Percentiles rank a stretch among this genome's conserved stretches.
phyloP scores from a whole-genome alignment of 2,797 vertebrate species.

The Manis pentadactyla region DNA sequence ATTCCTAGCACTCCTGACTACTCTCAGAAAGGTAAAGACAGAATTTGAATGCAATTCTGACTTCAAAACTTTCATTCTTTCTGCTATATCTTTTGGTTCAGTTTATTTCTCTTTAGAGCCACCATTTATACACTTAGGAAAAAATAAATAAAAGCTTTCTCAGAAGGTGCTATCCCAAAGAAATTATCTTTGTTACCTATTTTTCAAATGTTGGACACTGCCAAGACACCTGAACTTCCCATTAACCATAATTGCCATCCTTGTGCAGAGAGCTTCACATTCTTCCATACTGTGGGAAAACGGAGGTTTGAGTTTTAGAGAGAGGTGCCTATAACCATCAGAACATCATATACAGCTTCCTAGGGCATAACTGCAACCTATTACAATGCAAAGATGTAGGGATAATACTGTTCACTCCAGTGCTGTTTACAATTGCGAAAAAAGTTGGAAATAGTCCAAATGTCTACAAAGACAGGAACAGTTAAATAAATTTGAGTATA shows the following conservation, averaged over 20 bases:
- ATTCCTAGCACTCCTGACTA: not conserved
- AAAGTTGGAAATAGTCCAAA: not conserved
- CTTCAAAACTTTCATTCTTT: not conserved
- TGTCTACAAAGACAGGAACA: not conserved
- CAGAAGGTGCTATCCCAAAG: not conserved
- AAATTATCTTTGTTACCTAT: conserved; percentile 88
- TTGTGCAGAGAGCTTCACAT: conserved; percentile 97
- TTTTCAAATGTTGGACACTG: conserved; percentile 99
- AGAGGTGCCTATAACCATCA: not conserved
- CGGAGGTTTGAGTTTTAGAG: conserved; percentile 20
- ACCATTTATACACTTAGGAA: not conserved
- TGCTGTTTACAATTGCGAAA: not conserved
- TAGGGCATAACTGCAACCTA: not conserved
- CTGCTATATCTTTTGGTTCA: not conserved
- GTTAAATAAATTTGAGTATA: not conserved
- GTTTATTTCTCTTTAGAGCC: not conserved
- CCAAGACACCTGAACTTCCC: conserved; percentile 97
- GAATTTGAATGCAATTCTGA: not conserved
- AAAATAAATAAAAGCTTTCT: not conserved
- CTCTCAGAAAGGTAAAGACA: not conserved
- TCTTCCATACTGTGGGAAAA: conserved; percentile 94
- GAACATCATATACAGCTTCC: not conserved
- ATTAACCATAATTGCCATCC: conserved; percentile 99
- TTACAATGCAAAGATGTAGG: not conserved
- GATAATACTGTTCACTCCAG: not conserved